Evolutionary conservation across 2,888 invertebrate genomes (phyloP).

Genomic region (Amiota mariae): DNA sequence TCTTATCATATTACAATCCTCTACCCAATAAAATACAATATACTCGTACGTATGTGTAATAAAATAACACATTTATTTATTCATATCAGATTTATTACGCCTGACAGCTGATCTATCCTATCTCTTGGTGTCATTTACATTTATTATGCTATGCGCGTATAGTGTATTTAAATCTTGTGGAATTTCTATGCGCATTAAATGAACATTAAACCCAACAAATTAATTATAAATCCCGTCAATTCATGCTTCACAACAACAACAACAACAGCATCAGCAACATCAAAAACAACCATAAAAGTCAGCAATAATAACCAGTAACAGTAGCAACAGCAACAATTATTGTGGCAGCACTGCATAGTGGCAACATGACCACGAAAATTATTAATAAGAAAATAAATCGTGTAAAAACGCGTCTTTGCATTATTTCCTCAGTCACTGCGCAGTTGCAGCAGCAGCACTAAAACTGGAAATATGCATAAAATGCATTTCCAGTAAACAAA

Average conservation of each 20-base stretch:
- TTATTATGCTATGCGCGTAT: neutral
- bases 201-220: slow-evolving; percentile 58
- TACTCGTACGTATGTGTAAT: too few species aligned
- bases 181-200: slow-evolving; percentile 52
- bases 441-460: neutral
- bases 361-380: slow-evolving; percentile 9
- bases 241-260: slow-evolving; percentile 37
- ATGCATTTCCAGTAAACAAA: too few species aligned
- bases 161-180: slow-evolving; percentile 8
- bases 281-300: neutral
- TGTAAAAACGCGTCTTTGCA: slow-evolving; percentile 20
- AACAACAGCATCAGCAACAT: neutral
- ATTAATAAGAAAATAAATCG: slow-evolving; percentile 15
- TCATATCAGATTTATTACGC: slow-evolving; percentile 12
- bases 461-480: slow-evolving; percentile 44
- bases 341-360: slow-evolving; percentile 4
- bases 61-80: neutral
- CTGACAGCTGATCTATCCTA: slow-evolving; percentile 19
- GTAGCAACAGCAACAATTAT: too few species aligned
- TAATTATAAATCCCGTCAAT: slow-evolving; percentile 59
- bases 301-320: too few species aligned
- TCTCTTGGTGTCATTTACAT: too few species aligned
- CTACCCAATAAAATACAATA: too few species aligned
- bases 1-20: too few species aligned
- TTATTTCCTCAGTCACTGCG: slow-evolving; percentile 55